Conservation (phyloP, 1,140 invertebrate species). For the Drosophila suzukii region DNA sequence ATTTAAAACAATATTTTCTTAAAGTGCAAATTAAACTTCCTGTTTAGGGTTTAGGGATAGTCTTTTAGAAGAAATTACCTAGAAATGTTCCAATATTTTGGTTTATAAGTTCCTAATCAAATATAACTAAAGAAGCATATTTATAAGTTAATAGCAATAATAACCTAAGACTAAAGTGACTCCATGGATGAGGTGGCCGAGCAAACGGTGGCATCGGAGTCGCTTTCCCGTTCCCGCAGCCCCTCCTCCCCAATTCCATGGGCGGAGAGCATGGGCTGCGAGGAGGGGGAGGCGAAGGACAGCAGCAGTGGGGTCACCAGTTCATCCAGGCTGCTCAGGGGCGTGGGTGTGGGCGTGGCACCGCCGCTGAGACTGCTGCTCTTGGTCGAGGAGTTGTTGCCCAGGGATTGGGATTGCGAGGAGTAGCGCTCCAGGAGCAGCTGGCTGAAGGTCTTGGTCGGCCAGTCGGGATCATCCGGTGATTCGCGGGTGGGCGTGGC, state of each 20-base stretch:
- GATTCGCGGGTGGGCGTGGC: conserved; percentile 50
- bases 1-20: no score
- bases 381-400: conserved; percentile 55
- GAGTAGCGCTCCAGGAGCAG: conserved; percentile 64
- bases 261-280: conserved; percentile 58
- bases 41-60: no score
- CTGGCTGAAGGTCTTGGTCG: conserved; percentile 58
- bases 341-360: conserved; percentile 41
- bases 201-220: conserved; percentile 72
- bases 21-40: no score
- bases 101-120: not conserved
- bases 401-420: conserved; percentile 18
- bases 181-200: conserved; percentile 70
- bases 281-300: conserved; percentile 56
- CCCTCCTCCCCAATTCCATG: conserved; percentile 16
- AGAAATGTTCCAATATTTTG: not conserved
- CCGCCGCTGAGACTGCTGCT: conserved; percentile 58
- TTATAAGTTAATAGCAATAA: not conserved
- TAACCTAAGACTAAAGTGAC: conserved; percentile 40
- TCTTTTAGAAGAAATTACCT: no score
- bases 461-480: conserved; percentile 55
- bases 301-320: conserved; percentile 58
- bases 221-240: conserved; percentile 15
- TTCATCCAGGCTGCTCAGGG: conserved; percentile 54
- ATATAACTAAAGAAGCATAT: not conserved